Conservation (phyloP, 2,888 invertebrate species). For the Hydrotaea diabolus region DNA sequence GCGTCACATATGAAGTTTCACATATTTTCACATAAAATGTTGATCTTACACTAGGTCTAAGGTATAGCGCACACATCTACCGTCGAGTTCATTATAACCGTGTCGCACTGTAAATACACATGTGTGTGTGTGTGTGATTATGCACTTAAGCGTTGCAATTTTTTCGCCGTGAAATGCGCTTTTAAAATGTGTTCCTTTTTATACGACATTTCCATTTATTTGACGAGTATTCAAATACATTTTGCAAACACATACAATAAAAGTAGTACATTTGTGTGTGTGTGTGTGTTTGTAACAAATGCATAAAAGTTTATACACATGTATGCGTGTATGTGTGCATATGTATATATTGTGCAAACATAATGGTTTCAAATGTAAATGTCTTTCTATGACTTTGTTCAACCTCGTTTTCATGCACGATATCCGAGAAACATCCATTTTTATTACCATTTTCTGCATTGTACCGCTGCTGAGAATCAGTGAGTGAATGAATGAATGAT, state of each 20-base stretch:
- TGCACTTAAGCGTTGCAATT: neutral
- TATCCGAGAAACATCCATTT: conserved; percentile 47
- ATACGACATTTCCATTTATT: neutral
- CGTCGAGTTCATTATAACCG: too few species aligned
- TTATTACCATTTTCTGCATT: conserved; percentile 47
- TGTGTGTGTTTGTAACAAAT: neutral
- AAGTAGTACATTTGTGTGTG: neutral
- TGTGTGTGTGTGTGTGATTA: neutral
- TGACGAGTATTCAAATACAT: too few species aligned
- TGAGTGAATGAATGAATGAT: too few species aligned
- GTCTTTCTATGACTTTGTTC: conserved; percentile 60
- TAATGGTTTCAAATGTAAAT: conserved; percentile 26
- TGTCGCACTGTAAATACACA: too few species aligned
- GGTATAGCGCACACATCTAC: too few species aligned
- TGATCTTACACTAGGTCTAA: too few species aligned
- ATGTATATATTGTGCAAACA: neutral
- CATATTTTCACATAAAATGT: too few species aligned
- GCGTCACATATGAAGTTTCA: too few species aligned
- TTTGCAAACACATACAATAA: neutral
- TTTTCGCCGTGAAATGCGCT: neutral
- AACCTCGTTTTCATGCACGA: conserved; percentile 63
- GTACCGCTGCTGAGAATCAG: conserved; percentile 8
- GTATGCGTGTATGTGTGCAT: neutral
- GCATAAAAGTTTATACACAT: neutral
- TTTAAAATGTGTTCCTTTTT: neutral